Conservation (phyloP, 1,140 invertebrate species). For the Argopecten irradians region DNA sequence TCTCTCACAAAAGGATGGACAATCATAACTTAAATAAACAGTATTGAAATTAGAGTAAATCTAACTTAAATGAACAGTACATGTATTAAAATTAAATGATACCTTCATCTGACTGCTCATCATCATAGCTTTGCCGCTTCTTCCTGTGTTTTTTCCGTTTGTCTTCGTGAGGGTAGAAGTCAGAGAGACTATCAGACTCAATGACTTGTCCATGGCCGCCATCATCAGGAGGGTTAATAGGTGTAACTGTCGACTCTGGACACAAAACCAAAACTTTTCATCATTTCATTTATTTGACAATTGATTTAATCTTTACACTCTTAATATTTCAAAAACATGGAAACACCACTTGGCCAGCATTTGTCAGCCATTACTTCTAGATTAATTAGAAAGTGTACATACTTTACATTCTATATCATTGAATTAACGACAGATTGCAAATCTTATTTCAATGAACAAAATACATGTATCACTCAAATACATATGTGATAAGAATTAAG, state of each 20-base stretch:
- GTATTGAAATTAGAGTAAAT: background rate
- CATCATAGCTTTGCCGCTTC: conserved; percentile 19
- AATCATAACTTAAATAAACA: background rate
- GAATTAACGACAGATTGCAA: no score
- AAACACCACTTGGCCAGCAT: no score
- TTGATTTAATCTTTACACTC: background rate
- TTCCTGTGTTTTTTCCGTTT: conserved; percentile 36
- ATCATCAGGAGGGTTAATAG: conserved; percentile 63
- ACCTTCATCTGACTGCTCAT: conserved; percentile 38
- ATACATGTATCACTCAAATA: no score
- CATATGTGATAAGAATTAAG: no score
- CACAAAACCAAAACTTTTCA: background rate
- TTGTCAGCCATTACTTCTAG: no score
- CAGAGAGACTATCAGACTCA: conserved; percentile 66
- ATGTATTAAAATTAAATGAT: background rate
- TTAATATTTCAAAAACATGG: background rate
- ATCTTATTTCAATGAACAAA: no score
- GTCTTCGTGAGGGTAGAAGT: conserved; percentile 54
- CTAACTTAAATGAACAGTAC: background rate
- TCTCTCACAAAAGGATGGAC: background rate
- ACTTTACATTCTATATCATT: no score
- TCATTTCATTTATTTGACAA: background rate
- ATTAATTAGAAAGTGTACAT: no score
- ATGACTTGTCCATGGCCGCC: conserved; percentile 59
- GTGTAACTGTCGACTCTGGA: conserved; percentile 66